Percentiles rank a stretch among this genome's conserved stretches.
Conservation (phyloP, 1,140 invertebrate genomes). For the Pectinophora gossypiella region DNA sequence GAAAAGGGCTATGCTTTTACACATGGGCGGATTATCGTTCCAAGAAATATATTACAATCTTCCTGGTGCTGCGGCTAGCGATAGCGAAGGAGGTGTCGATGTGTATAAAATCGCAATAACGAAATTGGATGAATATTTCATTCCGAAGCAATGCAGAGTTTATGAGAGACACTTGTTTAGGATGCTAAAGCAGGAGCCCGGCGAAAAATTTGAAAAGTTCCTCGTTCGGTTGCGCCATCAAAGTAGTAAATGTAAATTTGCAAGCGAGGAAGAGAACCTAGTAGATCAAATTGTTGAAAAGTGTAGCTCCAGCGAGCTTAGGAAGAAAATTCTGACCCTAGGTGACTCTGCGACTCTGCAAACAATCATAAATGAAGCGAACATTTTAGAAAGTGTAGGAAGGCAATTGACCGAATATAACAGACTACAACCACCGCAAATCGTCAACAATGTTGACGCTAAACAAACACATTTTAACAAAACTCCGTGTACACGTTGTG, state of each 20-base stretch:
- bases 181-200: conserved; percentile 16
- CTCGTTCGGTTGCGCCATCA: conserved; percentile 11
- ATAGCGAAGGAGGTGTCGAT: conserved; percentile 3
- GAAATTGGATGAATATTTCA: conserved; percentile 17
- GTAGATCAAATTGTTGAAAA: conserved; percentile 21
- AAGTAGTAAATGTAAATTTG: conserved; percentile 14
- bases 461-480: background rate
- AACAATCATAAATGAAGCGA: conserved; percentile 12
- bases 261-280: conserved; percentile 7
- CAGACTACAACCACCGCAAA: background rate
- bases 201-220: conserved; percentile 22
- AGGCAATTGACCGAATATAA: conserved; percentile 7
- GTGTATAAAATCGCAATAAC: conserved; percentile 13
- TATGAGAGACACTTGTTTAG: conserved; percentile 11
- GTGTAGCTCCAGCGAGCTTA: conserved; percentile 15
- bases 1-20: conserved; percentile 29
- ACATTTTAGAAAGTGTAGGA: conserved; percentile 8
- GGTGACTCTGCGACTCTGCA: conserved; percentile 13
- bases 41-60: conserved; percentile 33
- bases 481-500: background rate
- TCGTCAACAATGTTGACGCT: background rate
- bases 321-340: conserved; percentile 17
- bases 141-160: conserved; percentile 13
- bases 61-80: conserved; percentile 19
- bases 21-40: conserved; percentile 23